Percentiles rank a stretch among this genome's conserved stretches.
phyloP scores from a whole-genome alignment of 2,113 vertebrate species.

The Tor tambroides region DNA sequence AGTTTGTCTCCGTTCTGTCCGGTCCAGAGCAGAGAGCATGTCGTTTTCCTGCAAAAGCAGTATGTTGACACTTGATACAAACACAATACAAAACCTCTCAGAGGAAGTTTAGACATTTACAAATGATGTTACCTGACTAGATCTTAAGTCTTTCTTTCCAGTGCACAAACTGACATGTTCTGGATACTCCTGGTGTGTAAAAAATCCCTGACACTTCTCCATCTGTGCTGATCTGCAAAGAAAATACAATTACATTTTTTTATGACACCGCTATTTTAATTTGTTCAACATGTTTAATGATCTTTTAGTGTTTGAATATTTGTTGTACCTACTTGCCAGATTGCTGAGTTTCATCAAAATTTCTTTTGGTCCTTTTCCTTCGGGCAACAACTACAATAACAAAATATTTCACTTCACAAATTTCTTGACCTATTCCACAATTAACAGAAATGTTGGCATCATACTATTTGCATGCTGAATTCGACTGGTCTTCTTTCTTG shows the following conservation, averaged over 20 bases:
- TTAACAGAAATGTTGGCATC: not conserved
- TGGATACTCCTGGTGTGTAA: conserved; percentile 80
- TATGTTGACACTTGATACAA: not conserved
- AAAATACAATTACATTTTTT: not conserved
- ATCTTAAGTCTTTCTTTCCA: conserved; percentile 18
- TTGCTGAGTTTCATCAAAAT: conserved; percentile 48
- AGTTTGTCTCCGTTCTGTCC: conserved; percentile 61
- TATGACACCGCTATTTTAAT: not conserved
- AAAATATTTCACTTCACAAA: not conserved
- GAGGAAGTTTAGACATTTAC: not conserved
- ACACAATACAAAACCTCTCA: not conserved
- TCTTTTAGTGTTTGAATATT: not conserved
- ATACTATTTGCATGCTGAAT: not conserved
- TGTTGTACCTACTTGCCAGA: conserved; percentile 77
- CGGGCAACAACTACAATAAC: conserved; percentile 70
- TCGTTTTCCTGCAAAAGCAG: conserved; percentile 63
- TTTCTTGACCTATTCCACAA: not conserved
- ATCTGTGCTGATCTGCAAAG: conserved; percentile 25
- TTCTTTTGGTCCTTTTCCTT: conserved; percentile 68
- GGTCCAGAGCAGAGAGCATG: conserved; percentile 72
- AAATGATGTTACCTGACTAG: conserved; percentile 49
- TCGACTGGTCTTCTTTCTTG: not conserved
- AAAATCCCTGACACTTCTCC: conserved; percentile 84
- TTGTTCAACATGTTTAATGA: not conserved
- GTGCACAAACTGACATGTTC: conserved; percentile 86